Percentiles rank a stretch among this genome's conserved stretches.
Conservation (phyloP, 2,113 vertebrate genomes). For the Pseudorectes ferrugineus region DNA sequence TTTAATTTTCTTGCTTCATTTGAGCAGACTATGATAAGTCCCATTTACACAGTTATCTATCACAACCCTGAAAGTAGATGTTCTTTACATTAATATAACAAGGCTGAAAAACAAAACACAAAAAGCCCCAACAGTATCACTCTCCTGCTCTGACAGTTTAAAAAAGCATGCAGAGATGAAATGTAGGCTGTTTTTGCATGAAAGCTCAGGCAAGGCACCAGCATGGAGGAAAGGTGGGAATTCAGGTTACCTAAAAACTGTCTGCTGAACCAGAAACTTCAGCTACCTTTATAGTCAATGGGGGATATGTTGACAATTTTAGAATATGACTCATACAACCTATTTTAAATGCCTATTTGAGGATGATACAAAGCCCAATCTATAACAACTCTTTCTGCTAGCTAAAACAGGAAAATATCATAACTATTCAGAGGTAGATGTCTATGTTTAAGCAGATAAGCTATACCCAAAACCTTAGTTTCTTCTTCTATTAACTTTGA, state of each 20-base stretch:
- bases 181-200: not conserved
- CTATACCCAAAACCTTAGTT: not conserved
- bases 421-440: not conserved
- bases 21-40: not conserved
- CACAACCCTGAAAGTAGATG: fast-evolving
- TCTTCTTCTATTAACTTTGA: not conserved
- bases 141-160: not conserved
- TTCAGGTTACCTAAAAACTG: not conserved
- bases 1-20: not conserved
- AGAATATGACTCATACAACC: not conserved
- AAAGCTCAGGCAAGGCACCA: not conserved
- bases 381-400: not conserved
- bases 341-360: not conserved
- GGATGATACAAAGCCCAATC: not conserved
- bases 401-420: not conserved
- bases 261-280: not conserved
- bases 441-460: not conserved
- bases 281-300: not conserved
- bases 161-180: not conserved
- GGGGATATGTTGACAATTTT: not conserved
- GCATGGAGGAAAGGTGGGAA: not conserved
- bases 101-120: not conserved
- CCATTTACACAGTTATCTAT: not conserved
- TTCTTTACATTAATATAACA: not conserved
- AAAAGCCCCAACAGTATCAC: fast-evolving